These are phyloP conservation scores for Xanthia togata DNA, from an alignment of 2,888 invertebrate genomes.

Conservation along the genomic window DNA sequence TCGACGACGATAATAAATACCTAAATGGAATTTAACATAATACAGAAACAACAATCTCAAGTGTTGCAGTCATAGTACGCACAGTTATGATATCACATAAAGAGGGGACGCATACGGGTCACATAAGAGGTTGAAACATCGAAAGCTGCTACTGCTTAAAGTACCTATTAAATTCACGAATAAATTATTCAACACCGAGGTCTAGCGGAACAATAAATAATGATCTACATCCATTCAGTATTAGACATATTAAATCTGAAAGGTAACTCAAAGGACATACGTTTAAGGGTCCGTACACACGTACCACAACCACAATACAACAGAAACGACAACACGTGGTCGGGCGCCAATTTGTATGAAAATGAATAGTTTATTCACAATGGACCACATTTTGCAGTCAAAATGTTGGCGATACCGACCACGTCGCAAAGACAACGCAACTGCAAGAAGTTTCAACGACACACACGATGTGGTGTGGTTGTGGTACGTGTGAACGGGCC, in stretches of 20 bases:
- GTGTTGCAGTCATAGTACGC: slow-evolving; percentile 22
- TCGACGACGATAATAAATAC: slow-evolving; percentile 93
- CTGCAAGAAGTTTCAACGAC: neutral
- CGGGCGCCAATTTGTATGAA: neutral
- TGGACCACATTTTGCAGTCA: neutral
- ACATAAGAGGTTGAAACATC: slow-evolving; percentile 51
- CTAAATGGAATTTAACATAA: slow-evolving; percentile 81
- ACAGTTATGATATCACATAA: slow-evolving; percentile 15
- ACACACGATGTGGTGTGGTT: neutral
- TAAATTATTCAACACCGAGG: slow-evolving; percentile 42
- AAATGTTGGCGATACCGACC: neutral
- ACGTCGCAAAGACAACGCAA: neutral
- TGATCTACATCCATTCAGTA: slow-evolving; percentile 51
- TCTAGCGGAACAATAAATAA: slow-evolving; percentile 45
- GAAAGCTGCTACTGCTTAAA: slow-evolving; percentile 49
- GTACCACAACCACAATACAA: neutral
- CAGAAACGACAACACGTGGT: neutral
- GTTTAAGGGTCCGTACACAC: neutral
- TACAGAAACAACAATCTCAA: slow-evolving; percentile 56
- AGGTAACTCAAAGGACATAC: slow-evolving; percentile 46
- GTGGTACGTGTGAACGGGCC: neutral
- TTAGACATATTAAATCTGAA: slow-evolving; percentile 44
- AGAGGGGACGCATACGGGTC: slow-evolving; percentile 28
- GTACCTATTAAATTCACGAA: slow-evolving; percentile 30
- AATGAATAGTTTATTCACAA: neutral